These are phyloP conservation scores for Choristoneura rosaceana DNA, from an alignment of 2,888 invertebrate species.

Conservation along the genomic window DNA sequence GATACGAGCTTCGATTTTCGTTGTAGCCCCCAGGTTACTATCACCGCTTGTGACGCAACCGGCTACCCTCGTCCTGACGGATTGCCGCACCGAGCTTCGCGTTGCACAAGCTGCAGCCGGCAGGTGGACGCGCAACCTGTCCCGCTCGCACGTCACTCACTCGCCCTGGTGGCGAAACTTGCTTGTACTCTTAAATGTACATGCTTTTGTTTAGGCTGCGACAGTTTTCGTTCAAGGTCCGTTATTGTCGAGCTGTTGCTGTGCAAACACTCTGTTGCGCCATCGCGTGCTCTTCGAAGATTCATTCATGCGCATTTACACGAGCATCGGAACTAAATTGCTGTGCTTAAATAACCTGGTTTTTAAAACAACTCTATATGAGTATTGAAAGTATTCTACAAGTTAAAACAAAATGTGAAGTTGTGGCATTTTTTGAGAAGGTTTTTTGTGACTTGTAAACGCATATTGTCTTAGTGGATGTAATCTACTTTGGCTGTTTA, in stretches of 20 bases:
- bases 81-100: too few relatives aligned
- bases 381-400: too few relatives aligned
- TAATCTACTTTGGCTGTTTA: too few relatives aligned
- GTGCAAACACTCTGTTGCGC: background rate
- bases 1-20: too few relatives aligned
- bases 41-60: background rate
- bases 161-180: background rate
- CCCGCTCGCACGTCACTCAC: background rate
- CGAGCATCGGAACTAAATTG: background rate
- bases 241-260: background rate
- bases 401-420: too few relatives aligned
- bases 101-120: background rate
- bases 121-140: background rate
- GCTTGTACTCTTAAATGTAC: conserved; percentile 8
- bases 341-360: too few relatives aligned
- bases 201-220: conserved; percentile 18
- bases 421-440: too few relatives aligned
- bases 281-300: background rate
- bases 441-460: too few relatives aligned
- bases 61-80: background rate
- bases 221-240: conserved; percentile 17
- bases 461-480: too few relatives aligned
- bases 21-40: background rate
- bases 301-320: background rate
- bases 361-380: too few relatives aligned